A percentile compares a stretch with the other conserved stretches of the same genome.
Conservation (phyloP, 2,797 vertebrate genomes). For the Rhinophrynus dorsalis region DNA sequence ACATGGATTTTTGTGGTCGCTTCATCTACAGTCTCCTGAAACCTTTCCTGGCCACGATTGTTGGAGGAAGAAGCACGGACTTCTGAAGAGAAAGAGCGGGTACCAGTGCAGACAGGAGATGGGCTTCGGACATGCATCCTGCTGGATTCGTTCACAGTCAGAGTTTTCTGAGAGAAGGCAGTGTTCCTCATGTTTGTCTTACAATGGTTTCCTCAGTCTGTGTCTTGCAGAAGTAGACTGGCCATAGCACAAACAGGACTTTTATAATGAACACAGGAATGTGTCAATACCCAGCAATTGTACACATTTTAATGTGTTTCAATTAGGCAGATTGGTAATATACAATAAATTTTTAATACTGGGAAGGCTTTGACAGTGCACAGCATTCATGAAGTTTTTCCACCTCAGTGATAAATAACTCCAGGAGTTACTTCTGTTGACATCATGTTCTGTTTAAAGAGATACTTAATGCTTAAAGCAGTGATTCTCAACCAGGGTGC, state of each 20-base stretch:
- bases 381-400: conserved; percentile 32
- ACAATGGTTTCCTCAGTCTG: conserved; percentile 12
- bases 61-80: conserved; percentile 3
- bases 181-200: conserved; percentile 54
- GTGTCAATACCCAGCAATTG: conserved; percentile 24
- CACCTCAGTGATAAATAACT: conserved; percentile 54
- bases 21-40: conserved; percentile 57
- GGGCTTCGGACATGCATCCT: conserved; percentile 65
- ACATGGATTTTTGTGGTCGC: conserved; percentile 70
- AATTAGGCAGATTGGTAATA: conserved; percentile 3
- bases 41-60: conserved; percentile 59
- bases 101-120: conserved; percentile 63
- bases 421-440: conserved; percentile 50
- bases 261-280: conserved; percentile 25
- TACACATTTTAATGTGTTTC: not conserved
- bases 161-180: conserved; percentile 63
- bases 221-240: not conserved
- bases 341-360: conserved; percentile 56
- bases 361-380: conserved; percentile 43
- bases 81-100: conserved; percentile 3
- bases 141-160: conserved; percentile 60
- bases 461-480: too few species aligned
- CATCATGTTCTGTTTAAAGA: conserved; percentile 58
- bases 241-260: not conserved
- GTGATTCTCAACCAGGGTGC: too few species aligned